Evolutionary conservation across 2,797 vertebrate species (phyloP), one percentile per base, ranked within the genome.

Genomic region (Protonibea diacanthus): DNA sequence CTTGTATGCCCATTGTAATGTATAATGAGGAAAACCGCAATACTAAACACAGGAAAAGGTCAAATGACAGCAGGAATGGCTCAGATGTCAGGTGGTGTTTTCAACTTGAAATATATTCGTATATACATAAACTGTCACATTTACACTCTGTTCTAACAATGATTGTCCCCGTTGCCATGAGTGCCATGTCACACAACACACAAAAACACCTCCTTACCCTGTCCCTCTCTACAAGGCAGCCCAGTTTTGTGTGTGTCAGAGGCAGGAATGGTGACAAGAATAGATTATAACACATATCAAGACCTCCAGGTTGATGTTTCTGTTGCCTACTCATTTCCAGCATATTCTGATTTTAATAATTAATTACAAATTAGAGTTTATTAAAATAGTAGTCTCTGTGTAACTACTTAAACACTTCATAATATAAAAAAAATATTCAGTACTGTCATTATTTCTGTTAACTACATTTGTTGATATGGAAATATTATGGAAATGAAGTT

Each of bases 91-190:
- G 74, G 74, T 80, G 76, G 77, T 73, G 56, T 72, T 86, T 38
- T 76, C 70, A 64, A 55, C 62, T 85, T 92, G 84, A 90, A 81
- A 80, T 84, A 81, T 80, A 88, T 88, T 87, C 82, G 66, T 25
- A 70, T 59, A 84, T 84, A 84, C 82, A 80, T 83, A 53, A 85
- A 88, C 71, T 86, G 86, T 92, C 90, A 91, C 77, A 82, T 84
- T 74, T 67, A 76, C 53, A 76, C 51, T 85, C 80, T 55, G 33
- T 29, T 84, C 57, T 40, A 58, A 57, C 63, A 40, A 55, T 61
- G 72, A 85, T 84, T 29, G 71, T 71, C 53, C 49, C 74, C 49
- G 71, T 70, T 85, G 66, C 6, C 29, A 33, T 78, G 40, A 63
- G 62, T 86, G 62, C n/a, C 27, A 45, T 72, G 80, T 86, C 67